phyloP scores from a whole-genome alignment of 2,797 vertebrate genomes.

The Pangasius djambal region DNA sequence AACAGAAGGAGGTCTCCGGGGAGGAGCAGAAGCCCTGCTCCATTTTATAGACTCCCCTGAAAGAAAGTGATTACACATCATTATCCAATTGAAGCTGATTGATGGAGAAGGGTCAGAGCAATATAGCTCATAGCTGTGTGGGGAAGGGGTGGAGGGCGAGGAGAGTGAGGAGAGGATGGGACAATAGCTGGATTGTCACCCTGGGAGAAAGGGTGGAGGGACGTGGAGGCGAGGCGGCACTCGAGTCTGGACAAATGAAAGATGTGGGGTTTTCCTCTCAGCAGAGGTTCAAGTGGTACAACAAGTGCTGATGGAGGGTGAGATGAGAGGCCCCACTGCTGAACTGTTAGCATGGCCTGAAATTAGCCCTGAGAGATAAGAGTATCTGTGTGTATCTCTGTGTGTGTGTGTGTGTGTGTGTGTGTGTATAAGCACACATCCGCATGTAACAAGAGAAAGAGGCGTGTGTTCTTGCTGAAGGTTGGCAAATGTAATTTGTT shows the following conservation, averaged over 20 bases:
- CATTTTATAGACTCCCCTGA: slow-evolving; percentile 99
- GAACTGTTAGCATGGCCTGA: slow-evolving; percentile 63
- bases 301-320: slow-evolving; percentile 73
- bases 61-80: slow-evolving; percentile 99
- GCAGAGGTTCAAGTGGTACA: slow-evolving; percentile 70
- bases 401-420: slow-evolving; percentile 17
- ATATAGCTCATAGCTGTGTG: slow-evolving; percentile 89
- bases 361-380: slow-evolving; percentile 74
- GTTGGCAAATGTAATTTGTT: not conserved
- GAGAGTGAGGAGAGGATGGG: slow-evolving; percentile 73
- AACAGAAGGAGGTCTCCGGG: slow-evolving; percentile 98
- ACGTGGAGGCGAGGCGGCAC: slow-evolving; percentile 54
- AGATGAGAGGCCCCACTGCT: slow-evolving; percentile 33
- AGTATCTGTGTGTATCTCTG: slow-evolving; percentile 59
- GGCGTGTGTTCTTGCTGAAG: not conserved
- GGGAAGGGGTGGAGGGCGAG: slow-evolving; percentile 50
- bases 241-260: slow-evolving; percentile 70
- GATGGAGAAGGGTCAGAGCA: slow-evolving; percentile 99
- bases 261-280: slow-evolving; percentile 71
- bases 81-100: slow-evolving; percentile 99
- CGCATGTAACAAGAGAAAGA: slow-evolving; percentile 5
- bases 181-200: slow-evolving; percentile 95
- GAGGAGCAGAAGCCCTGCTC: slow-evolving; percentile 89
- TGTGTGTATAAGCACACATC: not conserved
- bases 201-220: slow-evolving; percentile 68